Evolutionary conservation across 1,140 invertebrate species (phyloP).

Genomic region (Monochamus saltuarius): DNA sequence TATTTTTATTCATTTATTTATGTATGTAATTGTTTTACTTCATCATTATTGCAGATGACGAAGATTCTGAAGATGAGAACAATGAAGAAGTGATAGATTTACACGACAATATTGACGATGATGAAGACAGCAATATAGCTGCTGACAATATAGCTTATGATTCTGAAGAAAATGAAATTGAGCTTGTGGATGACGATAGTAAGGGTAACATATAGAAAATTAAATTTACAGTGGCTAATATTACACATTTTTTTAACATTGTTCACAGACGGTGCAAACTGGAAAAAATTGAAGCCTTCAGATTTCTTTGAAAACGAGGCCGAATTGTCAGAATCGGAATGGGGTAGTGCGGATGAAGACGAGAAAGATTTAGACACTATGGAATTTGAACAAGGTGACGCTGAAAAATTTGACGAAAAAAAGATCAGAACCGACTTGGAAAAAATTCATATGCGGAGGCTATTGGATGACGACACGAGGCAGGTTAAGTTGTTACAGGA

Average conservation of each 20-base stretch:
- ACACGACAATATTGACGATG: conserved; percentile 49
- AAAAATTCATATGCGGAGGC: conserved; percentile 69
- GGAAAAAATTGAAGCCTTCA: conserved; percentile 52
- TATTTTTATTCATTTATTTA: conserved; percentile 4
- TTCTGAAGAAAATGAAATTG: conserved; percentile 76
- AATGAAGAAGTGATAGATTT: conserved; percentile 48
- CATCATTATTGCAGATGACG: conserved; percentile 1
- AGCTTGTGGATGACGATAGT: conserved; percentile 44
- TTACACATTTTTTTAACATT: too few relatives aligned
- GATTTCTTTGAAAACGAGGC: conserved; percentile 85
- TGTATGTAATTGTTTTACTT: background rate
- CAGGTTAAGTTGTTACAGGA: conserved; percentile 78
- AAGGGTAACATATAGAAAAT: background rate
- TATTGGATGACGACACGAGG: conserved; percentile 80
- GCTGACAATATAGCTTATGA: conserved; percentile 63
- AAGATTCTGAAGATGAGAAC: conserved; percentile 43
- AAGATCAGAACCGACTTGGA: conserved; percentile 66
- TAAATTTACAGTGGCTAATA: too few relatives aligned
- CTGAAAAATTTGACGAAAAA: conserved; percentile 72
- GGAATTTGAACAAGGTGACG: conserved; percentile 73
- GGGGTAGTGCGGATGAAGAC: conserved; percentile 76
- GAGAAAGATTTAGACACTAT: conserved; percentile 71
- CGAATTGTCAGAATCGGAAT: conserved; percentile 81
- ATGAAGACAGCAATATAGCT: conserved; percentile 45
- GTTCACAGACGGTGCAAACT: too few relatives aligned